phyloP scores from a whole-genome alignment of 1,140 invertebrate species.

The Drepana arcuata region DNA sequence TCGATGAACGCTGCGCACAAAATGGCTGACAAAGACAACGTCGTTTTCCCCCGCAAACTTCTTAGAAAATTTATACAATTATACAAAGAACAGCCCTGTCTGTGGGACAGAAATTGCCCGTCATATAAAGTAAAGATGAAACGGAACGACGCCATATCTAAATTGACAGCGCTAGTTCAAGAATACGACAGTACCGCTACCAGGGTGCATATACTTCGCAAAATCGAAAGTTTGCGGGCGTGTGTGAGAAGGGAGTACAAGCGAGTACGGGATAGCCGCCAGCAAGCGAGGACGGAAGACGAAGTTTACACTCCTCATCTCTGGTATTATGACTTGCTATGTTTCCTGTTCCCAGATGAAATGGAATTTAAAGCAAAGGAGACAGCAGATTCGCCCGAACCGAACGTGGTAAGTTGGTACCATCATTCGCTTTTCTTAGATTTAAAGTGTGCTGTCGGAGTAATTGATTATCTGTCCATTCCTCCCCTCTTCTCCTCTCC shows the following conservation, averaged over 20 bases:
- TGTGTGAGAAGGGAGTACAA: conserved; percentile 47
- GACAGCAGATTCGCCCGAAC: conserved; percentile 1
- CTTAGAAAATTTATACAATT: conserved; percentile 37
- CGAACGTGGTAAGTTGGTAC: neutral
- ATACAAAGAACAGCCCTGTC: conserved; percentile 41
- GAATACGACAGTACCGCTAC: conserved; percentile 41
- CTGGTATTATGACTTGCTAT: conserved; percentile 52
- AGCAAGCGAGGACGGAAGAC: conserved; percentile 19
- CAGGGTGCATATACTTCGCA: conserved; percentile 45
- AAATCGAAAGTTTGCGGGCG: conserved; percentile 52
- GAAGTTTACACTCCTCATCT: conserved; percentile 40
- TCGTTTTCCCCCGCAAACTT: conserved; percentile 44
- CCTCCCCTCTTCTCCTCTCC: too few species aligned
- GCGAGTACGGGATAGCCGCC: conserved; percentile 30
- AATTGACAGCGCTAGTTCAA: conserved; percentile 42
- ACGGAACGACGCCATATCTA: conserved; percentile 38
- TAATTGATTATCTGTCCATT: too few species aligned
- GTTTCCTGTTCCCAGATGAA: conserved; percentile 34
- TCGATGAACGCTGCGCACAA: conserved; percentile 32
- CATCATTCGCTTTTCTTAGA: too few species aligned
- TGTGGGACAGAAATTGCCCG: conserved; percentile 37
- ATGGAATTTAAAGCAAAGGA: neutral
- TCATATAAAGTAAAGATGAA: conserved; percentile 43
- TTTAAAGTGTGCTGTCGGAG: too few species aligned
- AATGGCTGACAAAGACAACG: conserved; percentile 28